phyloP scores from a whole-genome alignment of 2,797 vertebrate species.

The Sebastes minor region DNA sequence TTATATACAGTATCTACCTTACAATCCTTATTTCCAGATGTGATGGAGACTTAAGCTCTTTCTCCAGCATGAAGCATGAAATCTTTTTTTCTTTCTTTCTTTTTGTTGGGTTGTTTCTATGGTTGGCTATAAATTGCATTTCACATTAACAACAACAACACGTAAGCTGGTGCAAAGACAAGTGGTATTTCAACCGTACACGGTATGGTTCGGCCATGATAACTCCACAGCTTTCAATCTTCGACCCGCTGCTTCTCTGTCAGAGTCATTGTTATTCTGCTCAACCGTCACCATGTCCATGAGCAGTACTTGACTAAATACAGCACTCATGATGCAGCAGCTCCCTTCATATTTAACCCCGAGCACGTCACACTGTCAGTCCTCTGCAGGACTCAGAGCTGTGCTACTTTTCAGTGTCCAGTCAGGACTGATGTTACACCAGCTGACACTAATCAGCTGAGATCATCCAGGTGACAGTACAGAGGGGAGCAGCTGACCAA shows the following conservation, averaged over 20 bases:
- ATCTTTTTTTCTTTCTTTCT: not conserved
- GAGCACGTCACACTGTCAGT: not conserved
- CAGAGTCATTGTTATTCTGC: slow-evolving; percentile 11
- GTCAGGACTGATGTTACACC: slow-evolving; percentile 5
- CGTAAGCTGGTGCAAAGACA: not conserved
- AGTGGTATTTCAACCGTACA: not conserved
- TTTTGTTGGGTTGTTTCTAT: not conserved
- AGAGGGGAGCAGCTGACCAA: not conserved
- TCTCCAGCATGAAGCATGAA: not conserved
- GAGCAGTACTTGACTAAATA: not conserved
- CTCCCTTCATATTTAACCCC: not conserved
- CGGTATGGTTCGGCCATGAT: not conserved
- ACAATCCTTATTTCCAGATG: not conserved
- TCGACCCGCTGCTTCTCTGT: not conserved
- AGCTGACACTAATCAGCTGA: not conserved
- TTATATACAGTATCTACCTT: not conserved
- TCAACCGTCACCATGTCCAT: not conserved
- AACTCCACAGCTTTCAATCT: not conserved
- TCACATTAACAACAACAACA: not conserved
- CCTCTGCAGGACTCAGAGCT: not conserved
- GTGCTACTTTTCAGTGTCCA: not conserved
- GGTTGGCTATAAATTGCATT: not conserved
- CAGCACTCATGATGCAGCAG: not conserved
- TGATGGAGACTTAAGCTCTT: not conserved
- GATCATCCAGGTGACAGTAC: not conserved